Evolutionary conservation across 2,888 invertebrate species (phyloP).

Genomic region (Brachynemurus nebulosus): DNA sequence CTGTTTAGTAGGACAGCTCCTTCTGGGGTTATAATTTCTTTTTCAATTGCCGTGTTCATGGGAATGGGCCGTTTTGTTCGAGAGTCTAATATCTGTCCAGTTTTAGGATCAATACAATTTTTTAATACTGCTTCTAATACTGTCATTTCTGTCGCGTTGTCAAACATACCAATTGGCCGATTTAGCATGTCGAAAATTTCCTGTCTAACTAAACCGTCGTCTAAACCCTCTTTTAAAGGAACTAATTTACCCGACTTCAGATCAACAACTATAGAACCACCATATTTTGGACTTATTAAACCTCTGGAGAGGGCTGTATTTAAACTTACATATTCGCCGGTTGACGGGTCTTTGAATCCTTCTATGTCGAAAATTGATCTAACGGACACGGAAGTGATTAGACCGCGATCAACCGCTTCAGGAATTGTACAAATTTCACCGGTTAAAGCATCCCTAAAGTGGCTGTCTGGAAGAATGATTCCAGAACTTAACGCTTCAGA

Average conservation of each 20-base stretch:
- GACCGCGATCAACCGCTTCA: conserved; percentile 81
- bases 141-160: conserved; percentile 59
- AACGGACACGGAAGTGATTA: conserved; percentile 74
- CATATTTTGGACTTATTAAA: conserved; percentile 57
- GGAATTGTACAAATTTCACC: conserved; percentile 60
- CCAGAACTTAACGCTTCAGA: conserved; percentile 72
- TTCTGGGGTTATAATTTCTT: conserved; percentile 71
- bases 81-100: conserved; percentile 71
- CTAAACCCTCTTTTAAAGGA: conserved; percentile 59
- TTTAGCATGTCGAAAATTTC: conserved; percentile 77
- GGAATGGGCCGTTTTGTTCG: conserved; percentile 57
- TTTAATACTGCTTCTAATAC: conserved; percentile 81
- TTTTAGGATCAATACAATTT: conserved; percentile 75
- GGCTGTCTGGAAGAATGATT: conserved; percentile 58
- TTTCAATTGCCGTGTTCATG: conserved; percentile 73
- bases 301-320: conserved; percentile 68
- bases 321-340: conserved; percentile 69
- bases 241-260: conserved; percentile 61
- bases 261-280: conserved; percentile 57
- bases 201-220: conserved; percentile 64
- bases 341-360: conserved; percentile 71
- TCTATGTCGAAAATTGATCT: conserved; percentile 87
- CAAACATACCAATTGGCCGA: conserved; percentile 61
- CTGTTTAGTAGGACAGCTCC: conserved; percentile 78
- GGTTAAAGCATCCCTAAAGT: conserved; percentile 60